Percentiles rank a stretch among this genome's conserved stretches.
Evolutionary conservation across 1,140 invertebrate genomes (phyloP).

Genomic region (Bursaphelenchus mucronatus): DNA sequence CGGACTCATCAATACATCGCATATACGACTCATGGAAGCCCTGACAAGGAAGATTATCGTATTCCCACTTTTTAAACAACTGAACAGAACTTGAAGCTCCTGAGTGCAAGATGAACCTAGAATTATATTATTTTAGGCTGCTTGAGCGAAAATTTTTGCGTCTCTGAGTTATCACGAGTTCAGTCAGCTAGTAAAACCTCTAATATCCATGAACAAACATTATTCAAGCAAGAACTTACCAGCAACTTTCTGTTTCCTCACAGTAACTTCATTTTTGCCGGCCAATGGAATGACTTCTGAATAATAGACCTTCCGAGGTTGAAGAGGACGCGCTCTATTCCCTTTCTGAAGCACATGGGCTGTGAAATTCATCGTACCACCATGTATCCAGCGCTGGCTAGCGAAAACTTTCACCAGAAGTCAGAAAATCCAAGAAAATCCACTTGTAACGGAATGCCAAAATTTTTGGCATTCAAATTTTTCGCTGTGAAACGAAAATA

Average conservation of each 20-base stretch:
- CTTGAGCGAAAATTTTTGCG: not conserved
- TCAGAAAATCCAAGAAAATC: no score
- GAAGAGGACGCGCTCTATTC: not conserved
- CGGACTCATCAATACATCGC: constrained; percentile 43
- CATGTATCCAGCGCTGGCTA: no score
- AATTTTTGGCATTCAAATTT: no score
- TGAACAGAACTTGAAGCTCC: constrained; percentile 52
- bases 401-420: no score
- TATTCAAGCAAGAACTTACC: constrained; percentile 20
- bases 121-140: constrained; percentile 3
- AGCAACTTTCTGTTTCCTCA: constrained; percentile 22
- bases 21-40: constrained; percentile 47
- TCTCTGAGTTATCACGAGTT: not conserved
- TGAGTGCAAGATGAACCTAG: constrained; percentile 48
- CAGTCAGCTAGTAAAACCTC: not conserved
- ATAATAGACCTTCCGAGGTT: constrained; percentile 19
- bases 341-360: no score
- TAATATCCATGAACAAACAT: not conserved
- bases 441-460: no score
- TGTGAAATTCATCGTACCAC: no score
- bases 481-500: no score
- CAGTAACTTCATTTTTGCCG: constrained; percentile 29
- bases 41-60: constrained; percentile 51
- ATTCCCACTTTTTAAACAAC: constrained; percentile 57
- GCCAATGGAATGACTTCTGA: constrained; percentile 24